Conservation (phyloP, 1,140 invertebrate species). For the Heliconius eleuchia region DNA sequence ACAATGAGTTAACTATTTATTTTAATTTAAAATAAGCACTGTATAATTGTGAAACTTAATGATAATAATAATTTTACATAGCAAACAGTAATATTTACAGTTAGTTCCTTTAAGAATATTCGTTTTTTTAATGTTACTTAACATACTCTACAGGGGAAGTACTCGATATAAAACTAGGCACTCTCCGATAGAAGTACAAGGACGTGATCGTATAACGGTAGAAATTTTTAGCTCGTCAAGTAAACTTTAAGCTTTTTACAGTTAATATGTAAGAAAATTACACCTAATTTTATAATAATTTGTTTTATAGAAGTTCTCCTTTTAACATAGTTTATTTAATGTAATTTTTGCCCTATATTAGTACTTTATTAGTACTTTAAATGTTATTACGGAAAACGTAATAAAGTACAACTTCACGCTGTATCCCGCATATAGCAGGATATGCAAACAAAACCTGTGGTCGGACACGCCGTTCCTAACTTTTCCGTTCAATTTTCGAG, state of each 20-base stretch:
- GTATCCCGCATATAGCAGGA: no score
- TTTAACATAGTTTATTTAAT: background rate
- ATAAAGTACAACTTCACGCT: no score
- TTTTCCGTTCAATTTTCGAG: no score
- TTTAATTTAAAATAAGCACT: no score
- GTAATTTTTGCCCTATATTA: background rate
- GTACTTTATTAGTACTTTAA: background rate
- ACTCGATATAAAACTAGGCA: background rate
- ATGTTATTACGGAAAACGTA: no score
- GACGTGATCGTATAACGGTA: conserved; percentile 6
- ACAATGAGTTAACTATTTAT: no score
- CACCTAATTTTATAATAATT: conserved; percentile 1
- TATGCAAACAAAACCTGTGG: no score
- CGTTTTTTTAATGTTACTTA: background rate
- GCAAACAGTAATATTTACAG: background rate
- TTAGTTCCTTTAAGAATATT: background rate
- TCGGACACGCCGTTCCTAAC: no score
- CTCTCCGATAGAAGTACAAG: conserved; percentile 2
- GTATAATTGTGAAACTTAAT: no score
- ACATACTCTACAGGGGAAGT: background rate
- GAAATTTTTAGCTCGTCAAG: conserved; percentile 1
- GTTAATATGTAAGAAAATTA: conserved; percentile 1
- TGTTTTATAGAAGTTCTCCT: background rate
- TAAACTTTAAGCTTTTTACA: background rate
- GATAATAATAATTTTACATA: background rate